Base-by-base conservation (phyloP, 2,113 vertebrate genomes). In the Heliornis fulica region DNA sequence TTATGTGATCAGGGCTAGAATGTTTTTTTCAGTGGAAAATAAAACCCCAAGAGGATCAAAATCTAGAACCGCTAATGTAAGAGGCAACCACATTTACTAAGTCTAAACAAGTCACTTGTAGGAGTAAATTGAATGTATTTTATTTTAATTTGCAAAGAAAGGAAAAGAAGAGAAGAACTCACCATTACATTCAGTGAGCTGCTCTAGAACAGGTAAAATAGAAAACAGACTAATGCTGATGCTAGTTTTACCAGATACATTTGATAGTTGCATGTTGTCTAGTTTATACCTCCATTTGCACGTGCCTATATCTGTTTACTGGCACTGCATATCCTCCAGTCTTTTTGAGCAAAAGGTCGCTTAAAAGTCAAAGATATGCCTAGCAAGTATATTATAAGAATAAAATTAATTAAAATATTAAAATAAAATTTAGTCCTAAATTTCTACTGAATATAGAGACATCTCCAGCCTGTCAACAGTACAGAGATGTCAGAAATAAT, bases 251-350 rank as follows among this genome's bases (percentile, higher is more conserved):
- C 23, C 65, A 84, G 81, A 82, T 2, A 7, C 32, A 64, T 93
- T 75, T 68, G 53, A 71, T 43, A 91, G 32, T 51, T 56, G 23
- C 21, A 84, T 4, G 1, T 28, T 66, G 26, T 63, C 56, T 43
- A 77, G 51, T 56, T 43, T 70, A 21, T 51, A 57, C 0, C 0
- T 68, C 56, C 13, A 11, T n/a, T 64, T 20, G 4, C 82, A 14
- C 29, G 46, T 29, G 48, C 28, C 15, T 57, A 1, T 53, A 53
- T 28, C 45, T 75, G 41, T 66, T 82, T 82, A 50, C 38, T 81
- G 56, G 50, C 32, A 59, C 41, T 75, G 22, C 15, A 7, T 51
- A 43, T 18, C 3, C 64, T 85, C 59, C 40, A 65, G 15, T 31
- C 59, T 6, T 53, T 93, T 69, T 11, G 9, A 72, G 28, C 7